Percentiles rank a stretch among this genome's conserved stretches.
phyloP scores from a whole-genome alignment of 2,888 invertebrate species.

The Drosophila diplacantha region DNA sequence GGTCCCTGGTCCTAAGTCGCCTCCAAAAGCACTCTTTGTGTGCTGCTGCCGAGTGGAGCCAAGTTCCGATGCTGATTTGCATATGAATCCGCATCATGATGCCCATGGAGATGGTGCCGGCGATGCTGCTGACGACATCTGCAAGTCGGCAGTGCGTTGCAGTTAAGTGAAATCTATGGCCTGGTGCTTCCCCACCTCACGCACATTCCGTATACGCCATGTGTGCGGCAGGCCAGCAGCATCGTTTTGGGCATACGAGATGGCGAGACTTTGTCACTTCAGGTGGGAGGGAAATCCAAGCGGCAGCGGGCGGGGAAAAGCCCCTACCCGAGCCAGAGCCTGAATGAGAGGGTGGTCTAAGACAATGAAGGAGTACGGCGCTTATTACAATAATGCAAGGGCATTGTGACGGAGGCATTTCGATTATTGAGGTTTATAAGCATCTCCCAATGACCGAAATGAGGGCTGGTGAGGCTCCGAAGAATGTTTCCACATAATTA shows the following conservation, averaged over 20 bases:
- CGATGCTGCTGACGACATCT: constrained; percentile 49
- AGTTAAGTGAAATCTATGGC: constrained; percentile 66
- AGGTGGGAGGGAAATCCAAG: constrained; percentile 36
- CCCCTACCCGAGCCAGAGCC: not conserved
- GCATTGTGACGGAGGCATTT: not conserved
- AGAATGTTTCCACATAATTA: not conserved
- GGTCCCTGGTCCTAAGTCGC: constrained; percentile 15
- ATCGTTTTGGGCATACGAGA: constrained; percentile 35
- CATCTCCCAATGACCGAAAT: not conserved
- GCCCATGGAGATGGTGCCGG: constrained; percentile 43
- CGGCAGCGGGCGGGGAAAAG: constrained; percentile 15
- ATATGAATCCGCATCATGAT: constrained; percentile 63
- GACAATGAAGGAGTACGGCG: constrained; percentile 8
- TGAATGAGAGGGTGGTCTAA: constrained; percentile 8
- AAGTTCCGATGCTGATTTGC: constrained; percentile 59
- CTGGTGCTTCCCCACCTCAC: constrained; percentile 26
- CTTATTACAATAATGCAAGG: constrained; percentile 10
- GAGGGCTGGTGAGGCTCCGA: not conserved
- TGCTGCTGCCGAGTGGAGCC: constrained; percentile 5
- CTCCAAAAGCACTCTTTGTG: constrained; percentile 29
- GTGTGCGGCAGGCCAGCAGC: constrained; percentile 46
- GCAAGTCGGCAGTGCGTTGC: constrained; percentile 43
- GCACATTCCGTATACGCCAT: constrained; percentile 47
- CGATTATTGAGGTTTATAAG: not conserved
- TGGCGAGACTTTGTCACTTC: constrained; percentile 41